Base-by-base conservation (phyloP, 2,113 vertebrate species). In the Myrmecobius fasciatus region DNA sequence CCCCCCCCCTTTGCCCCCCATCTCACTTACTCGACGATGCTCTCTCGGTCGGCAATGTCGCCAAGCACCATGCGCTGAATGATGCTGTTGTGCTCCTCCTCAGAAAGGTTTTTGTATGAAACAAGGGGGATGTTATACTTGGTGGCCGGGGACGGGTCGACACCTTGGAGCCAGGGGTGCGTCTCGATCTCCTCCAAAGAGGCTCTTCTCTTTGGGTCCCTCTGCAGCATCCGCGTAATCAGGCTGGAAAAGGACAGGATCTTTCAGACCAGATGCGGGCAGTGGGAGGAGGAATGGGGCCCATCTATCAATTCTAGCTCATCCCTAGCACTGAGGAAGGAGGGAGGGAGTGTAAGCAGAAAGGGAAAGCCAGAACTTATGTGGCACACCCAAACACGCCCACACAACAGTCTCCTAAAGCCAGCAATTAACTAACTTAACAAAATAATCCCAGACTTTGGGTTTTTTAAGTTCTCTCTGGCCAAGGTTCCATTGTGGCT, bases 21-120 rank as follows among this genome's bases (percentile, higher is more conserved):
- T 36, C 31, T 17, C 3, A 98, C 99, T 98, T 99, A 99, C 99
- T 99, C 99, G 0, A 99, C 98, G 1, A 99, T 99, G 95, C 99
- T 98, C 3, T 99, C 99, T 2, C 99, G 97, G 92, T 99, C 99
- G 0, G 99, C 99, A 0, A 99, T 99, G 97, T 99, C 99, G 17
- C 99, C 99, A 0, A 99, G 99, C 94, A 99, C 99, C 99, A 99
- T 99, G 95, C 99, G 99, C 97, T 99, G 99, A 91, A 99, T 99
- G 97, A 99, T 99, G 95, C 99, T 99, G 98, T 99, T 99, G 98
- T 99, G 99, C 89, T 99, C 99, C 97, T 99, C 99, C 52, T 99
- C 99, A 0, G 99, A 99, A 83, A 99, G 99, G 49, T 99, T 99
- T 98, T 99, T 99, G 97, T 99, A 99, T 0, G 99, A 99, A 43